These are phyloP conservation scores for Phymatocera aterrima DNA, from an alignment of 2,888 invertebrate genomes.

Conservation along the genomic window DNA sequence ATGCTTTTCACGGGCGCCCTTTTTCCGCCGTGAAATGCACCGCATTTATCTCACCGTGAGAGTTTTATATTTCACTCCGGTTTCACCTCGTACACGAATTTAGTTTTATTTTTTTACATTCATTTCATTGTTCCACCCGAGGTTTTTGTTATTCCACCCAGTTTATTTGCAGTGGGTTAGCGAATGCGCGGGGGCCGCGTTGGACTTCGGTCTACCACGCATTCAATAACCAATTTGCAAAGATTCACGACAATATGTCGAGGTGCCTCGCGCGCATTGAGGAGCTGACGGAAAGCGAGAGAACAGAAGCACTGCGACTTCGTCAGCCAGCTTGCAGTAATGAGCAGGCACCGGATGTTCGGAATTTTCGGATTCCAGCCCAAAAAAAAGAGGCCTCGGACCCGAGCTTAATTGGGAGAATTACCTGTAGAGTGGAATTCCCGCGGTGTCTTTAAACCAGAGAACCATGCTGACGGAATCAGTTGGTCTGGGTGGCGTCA, in stretches of 20 bases:
- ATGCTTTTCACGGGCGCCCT: constrained; percentile 1
- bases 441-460: constrained; percentile 91
- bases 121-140: too few relatives aligned
- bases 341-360: not conserved
- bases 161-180: too few relatives aligned
- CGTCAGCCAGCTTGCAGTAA: not conserved
- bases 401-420: not conserved
- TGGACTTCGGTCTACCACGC: too few relatives aligned
- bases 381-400: not conserved
- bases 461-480: constrained; percentile 89
- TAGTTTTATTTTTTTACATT: not conserved
- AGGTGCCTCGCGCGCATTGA: too few relatives aligned
- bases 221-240: too few relatives aligned
- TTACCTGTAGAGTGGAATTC: constrained; percentile 93
- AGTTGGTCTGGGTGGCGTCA: constrained; percentile 83
- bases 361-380: not conserved
- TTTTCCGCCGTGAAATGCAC: not conserved
- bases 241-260: not conserved
- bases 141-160: too few relatives aligned
- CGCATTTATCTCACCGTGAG: constrained; percentile 19
- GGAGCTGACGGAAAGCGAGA: not conserved
- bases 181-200: too few relatives aligned
- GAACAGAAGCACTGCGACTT: not conserved
- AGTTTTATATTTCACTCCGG: constrained; percentile 24
- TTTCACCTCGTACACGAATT: not conserved